phyloP scores from a whole-genome alignment of 2,113 vertebrate species.

The Perognathus longimembris region DNA sequence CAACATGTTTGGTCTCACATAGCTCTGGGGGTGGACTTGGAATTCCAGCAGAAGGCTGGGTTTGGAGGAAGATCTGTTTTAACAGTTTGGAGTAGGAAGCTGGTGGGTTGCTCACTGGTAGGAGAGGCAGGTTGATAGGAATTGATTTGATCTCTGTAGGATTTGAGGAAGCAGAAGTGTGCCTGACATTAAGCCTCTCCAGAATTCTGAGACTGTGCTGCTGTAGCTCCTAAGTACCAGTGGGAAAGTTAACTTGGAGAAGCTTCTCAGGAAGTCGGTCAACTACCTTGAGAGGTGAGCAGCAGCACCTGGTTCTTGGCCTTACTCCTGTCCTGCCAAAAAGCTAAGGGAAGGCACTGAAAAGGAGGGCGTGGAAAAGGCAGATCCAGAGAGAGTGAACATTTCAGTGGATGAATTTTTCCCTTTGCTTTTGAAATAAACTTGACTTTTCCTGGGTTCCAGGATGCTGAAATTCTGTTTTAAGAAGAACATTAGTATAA shows the following conservation, averaged over 20 bases:
- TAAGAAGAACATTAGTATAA: slow-evolving; percentile 17
- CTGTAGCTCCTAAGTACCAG: background rate
- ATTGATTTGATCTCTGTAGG: background rate
- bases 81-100: background rate
- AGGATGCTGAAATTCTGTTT: slow-evolving; percentile 42
- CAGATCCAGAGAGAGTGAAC: fast-evolving
- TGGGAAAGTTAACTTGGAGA: background rate
- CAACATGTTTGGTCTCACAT: background rate
- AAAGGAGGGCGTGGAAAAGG: background rate
- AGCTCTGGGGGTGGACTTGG: background rate
- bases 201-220: background rate
- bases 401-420: background rate
- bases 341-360: background rate
- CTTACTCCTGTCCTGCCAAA: background rate
- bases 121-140: background rate
- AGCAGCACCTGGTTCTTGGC: background rate
- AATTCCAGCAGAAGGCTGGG: background rate
- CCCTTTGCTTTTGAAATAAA: background rate
- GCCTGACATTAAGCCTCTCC: background rate
- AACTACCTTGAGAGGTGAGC: no score
- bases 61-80: background rate
- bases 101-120: background rate
- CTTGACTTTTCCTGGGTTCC: background rate
- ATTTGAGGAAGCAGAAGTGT: background rate
- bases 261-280: background rate